Evolutionary conservation across 1,140 invertebrate genomes (phyloP), one percentile per base, ranked within the genome.

Genomic region (Phthorimaea operculella): DNA sequence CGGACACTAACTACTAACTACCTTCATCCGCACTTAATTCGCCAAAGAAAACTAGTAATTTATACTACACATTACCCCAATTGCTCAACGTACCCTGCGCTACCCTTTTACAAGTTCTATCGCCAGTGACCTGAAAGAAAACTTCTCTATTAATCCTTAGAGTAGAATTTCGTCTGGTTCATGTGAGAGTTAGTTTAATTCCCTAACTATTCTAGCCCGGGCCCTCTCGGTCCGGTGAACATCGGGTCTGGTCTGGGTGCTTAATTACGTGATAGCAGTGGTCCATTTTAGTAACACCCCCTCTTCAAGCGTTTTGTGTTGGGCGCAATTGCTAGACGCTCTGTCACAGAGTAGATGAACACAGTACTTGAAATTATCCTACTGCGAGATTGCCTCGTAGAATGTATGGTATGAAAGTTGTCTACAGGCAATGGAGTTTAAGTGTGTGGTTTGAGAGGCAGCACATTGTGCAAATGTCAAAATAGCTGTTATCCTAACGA

Each of bases 231-330:
- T 72, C 64, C 64, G 61, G 52, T 61, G 64, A 62, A 62, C 66
- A 67, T 49, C 62, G 62, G 67, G 63, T 56, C 54, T 57, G 60
- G n/a, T n/a, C n/a, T n/a, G n/a, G n/a, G 52, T 47, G 59, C 66
- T 69, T 69, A 69, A 72, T 69, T 67, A 72, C 57, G 66, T 69
- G 64, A 69, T 69, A 72, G 69, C 60, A 57, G 57, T 44, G 33
- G 64, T 64, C 58, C 64, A 54, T 72, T 69, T 67, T 61, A 61
- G 61, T 57, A 54, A 47, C 58, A 62, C 61, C 59, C 63, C 58
- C 61, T 60, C 58, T 60, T 57, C 45, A 61, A 59, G 51, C 63
- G 58, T 64, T 66, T 66, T 60, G 55, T 47, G 16, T 47, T 39
- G 10, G 36, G 36, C 10, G 36, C n/a, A 4, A 39, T n/a, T 10